Evolutionary conservation across 2,113 vertebrate species (phyloP).

Genomic region (Rhinopithecus roxellana): DNA sequence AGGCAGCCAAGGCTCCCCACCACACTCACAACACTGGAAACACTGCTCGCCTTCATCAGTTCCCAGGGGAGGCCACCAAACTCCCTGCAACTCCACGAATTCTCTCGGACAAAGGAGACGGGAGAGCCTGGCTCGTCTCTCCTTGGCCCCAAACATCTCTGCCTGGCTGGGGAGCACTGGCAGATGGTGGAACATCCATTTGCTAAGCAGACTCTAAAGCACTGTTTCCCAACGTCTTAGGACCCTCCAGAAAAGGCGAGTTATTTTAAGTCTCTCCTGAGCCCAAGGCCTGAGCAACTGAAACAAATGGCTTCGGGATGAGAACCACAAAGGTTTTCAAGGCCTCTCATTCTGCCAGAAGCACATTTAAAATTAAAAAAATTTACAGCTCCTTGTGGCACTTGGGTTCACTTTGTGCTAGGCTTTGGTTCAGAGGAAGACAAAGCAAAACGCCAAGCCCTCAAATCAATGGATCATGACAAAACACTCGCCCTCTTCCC

Average conservation of each 20-base stretch:
- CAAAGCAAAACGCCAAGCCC: slow-evolving; percentile 48
- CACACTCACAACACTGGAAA: background rate
- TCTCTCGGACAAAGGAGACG: background rate
- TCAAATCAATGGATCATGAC: slow-evolving; percentile 43
- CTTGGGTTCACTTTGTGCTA: slow-evolving; percentile 15
- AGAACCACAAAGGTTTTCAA: slow-evolving; percentile 66
- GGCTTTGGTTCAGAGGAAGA: slow-evolving; percentile 50
- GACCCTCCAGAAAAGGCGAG: background rate
- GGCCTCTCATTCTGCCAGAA: slow-evolving; percentile 65
- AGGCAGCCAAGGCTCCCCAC: background rate
- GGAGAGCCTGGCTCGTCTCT: background rate
- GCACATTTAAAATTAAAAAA: slow-evolving; percentile 64
- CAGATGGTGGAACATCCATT: background rate
- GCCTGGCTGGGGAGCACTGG: background rate
- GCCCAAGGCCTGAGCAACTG: background rate
- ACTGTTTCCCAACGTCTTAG: background rate
- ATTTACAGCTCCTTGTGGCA: slow-evolving; percentile 18
- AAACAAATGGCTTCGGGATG: slow-evolving; percentile 35
- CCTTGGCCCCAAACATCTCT: background rate
- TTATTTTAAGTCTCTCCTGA: slow-evolving; percentile 61
- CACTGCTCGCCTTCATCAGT: background rate
- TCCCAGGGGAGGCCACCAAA: background rate
- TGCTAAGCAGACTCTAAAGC: background rate
- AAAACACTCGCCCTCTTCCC: background rate
- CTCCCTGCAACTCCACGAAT: background rate